Conservation (phyloP, 2,888 invertebrate genomes). For the Ceratothoa steindachneri region DNA sequence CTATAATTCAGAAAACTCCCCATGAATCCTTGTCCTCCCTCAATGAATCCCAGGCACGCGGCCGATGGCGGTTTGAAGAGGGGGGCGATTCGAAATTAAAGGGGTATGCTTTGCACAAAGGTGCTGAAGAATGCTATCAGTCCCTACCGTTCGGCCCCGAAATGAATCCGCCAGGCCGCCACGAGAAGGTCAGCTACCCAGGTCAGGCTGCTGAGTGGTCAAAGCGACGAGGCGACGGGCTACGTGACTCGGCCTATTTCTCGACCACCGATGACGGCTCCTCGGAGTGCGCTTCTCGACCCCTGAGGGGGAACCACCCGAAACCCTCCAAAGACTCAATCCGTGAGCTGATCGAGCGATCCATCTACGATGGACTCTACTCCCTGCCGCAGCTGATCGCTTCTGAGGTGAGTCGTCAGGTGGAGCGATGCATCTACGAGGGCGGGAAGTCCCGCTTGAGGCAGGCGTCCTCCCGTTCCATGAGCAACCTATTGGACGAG, state of each 20-base stretch:
- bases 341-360: slow-evolving; percentile 20
- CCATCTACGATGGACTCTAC: slow-evolving; percentile 20
- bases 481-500: too few relatives aligned
- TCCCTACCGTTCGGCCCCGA: too few relatives aligned
- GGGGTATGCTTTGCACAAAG: too few relatives aligned
- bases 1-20: too few relatives aligned
- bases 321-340: neutral
- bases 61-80: too few relatives aligned
- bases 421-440: slow-evolving; percentile 15
- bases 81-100: too few relatives aligned
- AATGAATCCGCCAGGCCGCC: too few relatives aligned
- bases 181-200: too few relatives aligned
- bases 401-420: slow-evolving; percentile 28
- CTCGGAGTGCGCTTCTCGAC: neutral
- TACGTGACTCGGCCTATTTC: slow-evolving; percentile 32
- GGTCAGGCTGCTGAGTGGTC: too few relatives aligned
- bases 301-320: neutral
- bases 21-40: too few relatives aligned
- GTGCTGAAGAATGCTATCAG: too few relatives aligned
- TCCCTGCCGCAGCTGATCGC: slow-evolving; percentile 27
- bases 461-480: neutral
- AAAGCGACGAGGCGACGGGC: slow-evolving; percentile 14
- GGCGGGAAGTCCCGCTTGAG: slow-evolving; percentile 1
- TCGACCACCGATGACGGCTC: slow-evolving; percentile 32
- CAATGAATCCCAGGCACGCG: too few relatives aligned